Evolutionary conservation across 1,140 invertebrate genomes (phyloP).

Genomic region (Catajapyx aquilonaris): DNA sequence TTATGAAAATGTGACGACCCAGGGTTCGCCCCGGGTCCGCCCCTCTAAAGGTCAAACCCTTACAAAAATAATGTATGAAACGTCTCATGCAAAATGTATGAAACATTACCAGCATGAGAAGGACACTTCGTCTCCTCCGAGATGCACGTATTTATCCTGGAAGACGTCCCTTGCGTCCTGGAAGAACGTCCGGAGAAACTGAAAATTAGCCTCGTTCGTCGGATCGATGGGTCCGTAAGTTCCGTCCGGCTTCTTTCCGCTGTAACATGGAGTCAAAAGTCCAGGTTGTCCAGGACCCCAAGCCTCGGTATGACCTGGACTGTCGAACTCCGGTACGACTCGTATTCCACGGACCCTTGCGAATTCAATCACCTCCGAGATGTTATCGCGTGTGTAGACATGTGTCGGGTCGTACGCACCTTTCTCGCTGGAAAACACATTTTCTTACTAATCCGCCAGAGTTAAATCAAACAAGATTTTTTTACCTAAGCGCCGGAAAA

Average conservation of each 20-base stretch:
- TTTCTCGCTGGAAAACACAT: slow-evolving; percentile 25
- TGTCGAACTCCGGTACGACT: slow-evolving; percentile 78
- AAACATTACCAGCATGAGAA: slow-evolving; percentile 32
- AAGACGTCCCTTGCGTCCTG: slow-evolving; percentile 23
- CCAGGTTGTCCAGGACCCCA: slow-evolving; percentile 28
- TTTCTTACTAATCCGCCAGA: too few relatives aligned
- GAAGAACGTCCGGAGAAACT: slow-evolving; percentile 24
- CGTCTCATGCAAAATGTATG: background rate
- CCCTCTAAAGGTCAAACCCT: too few relatives aligned
- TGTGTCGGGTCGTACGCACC: slow-evolving; percentile 47
- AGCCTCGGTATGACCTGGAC: slow-evolving; percentile 43
- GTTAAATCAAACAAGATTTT: too few relatives aligned
- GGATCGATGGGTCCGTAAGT: slow-evolving; percentile 30
- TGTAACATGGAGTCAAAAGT: slow-evolving; percentile 33
- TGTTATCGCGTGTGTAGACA: slow-evolving; percentile 42
- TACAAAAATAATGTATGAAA: too few relatives aligned
- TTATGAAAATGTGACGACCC: too few relatives aligned
- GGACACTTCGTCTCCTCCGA: slow-evolving; percentile 40
- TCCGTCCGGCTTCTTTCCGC: slow-evolving; percentile 17
- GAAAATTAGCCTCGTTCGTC: slow-evolving; percentile 20
- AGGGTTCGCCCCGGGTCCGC: too few relatives aligned
- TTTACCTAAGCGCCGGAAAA: slow-evolving; percentile 24
- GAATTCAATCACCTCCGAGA: slow-evolving; percentile 47
- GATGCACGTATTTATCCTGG: slow-evolving; percentile 28
- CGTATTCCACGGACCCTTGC: slow-evolving; percentile 63